Percentiles rank a stretch among this genome's conserved stretches.
Evolutionary conservation across 1,140 invertebrate species (phyloP).

Genomic region (Archegozetes longisetosus): DNA sequence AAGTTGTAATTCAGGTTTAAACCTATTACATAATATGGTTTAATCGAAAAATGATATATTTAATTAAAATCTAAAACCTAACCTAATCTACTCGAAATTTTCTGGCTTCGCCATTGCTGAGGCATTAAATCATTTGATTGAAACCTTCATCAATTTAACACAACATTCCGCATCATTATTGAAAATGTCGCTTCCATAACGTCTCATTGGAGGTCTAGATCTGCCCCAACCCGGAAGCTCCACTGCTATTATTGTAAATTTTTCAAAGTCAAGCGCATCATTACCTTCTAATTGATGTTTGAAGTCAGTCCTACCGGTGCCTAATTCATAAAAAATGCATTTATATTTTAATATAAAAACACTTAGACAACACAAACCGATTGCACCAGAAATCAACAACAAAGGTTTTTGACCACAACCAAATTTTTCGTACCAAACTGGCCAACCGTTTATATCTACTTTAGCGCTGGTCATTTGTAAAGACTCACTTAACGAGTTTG

Average conservation of each 20-base stretch:
- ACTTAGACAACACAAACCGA: slow-evolving; percentile 1
- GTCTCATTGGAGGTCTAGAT: slow-evolving; percentile 58
- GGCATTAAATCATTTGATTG: too few relatives aligned
- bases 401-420: slow-evolving; percentile 7
- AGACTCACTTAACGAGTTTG: too few relatives aligned
- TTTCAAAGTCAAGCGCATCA: slow-evolving; percentile 26
- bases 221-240: slow-evolving; percentile 75
- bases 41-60: too few relatives aligned
- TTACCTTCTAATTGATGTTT: slow-evolving; percentile 23
- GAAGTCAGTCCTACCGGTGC: slow-evolving; percentile 27
- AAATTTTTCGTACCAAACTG: slow-evolving; percentile 3
- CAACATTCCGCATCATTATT: slow-evolving; percentile 53
- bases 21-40: too few relatives aligned
- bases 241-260: slow-evolving; percentile 49
- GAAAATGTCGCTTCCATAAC: slow-evolving; percentile 45
- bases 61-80: too few relatives aligned
- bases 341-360: slow-evolving; percentile 1
- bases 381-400: slow-evolving; percentile 15
- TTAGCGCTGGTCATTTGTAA: too few relatives aligned
- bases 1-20: too few relatives aligned
- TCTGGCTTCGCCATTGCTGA: too few relatives aligned
- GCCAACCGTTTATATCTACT: neutral
- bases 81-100: too few relatives aligned
- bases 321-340: neutral
- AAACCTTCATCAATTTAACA: slow-evolving; percentile 50